Evolutionary conservation across 2,888 invertebrate genomes (phyloP), one percentile per base, ranked within the genome.

Genomic region (Augochlorella aurata): DNA sequence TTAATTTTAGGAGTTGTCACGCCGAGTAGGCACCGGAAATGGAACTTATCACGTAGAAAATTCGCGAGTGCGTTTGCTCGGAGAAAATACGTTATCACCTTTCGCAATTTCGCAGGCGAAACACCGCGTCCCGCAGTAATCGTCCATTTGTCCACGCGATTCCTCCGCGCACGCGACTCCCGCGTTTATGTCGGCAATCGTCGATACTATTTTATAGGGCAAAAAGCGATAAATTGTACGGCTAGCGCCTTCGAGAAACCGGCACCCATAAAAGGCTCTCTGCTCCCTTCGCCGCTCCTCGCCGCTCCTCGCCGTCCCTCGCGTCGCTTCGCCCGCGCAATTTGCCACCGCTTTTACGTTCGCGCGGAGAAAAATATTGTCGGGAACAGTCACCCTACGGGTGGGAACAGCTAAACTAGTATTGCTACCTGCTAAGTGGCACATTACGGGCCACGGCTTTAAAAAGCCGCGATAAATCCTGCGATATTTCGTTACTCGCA

Each of bases 301-400:
- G 29, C 2, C 29, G 29, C 29, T 29, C 8, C 58, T 12, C 0
- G 10, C 38, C 38, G 38, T 7, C 3, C 29, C 18, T 7, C 78
- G 71, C 69, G 67, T 63, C 76, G 78, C 38, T 78, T 69, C 73
- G 54, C 70, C 45, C 44, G 21, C 10, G 38, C 63, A 63, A 38
- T 63, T 67, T 47, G 67, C 52, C 67, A 71, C 50, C 52, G 77
- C 81, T 82, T 86, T 88, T 84, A 86, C 71, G 87, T 69, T 74
- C 69, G 65, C 74, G 58, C 49, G 47, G 50, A 58, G 88, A 79
- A 81, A 87, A 88, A 84, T 87, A 86, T 85, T 61, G 69, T 79
- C 74, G 70, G 66, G 73, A 61, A 61, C 67, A 67, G 70, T 75
- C 70, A 80, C 73, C n/a, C 45, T 67, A 7, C 0, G 16, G 69